Evolutionary conservation across 2,888 invertebrate genomes (phyloP).

Genomic region (Pseudococcus longispinus): DNA sequence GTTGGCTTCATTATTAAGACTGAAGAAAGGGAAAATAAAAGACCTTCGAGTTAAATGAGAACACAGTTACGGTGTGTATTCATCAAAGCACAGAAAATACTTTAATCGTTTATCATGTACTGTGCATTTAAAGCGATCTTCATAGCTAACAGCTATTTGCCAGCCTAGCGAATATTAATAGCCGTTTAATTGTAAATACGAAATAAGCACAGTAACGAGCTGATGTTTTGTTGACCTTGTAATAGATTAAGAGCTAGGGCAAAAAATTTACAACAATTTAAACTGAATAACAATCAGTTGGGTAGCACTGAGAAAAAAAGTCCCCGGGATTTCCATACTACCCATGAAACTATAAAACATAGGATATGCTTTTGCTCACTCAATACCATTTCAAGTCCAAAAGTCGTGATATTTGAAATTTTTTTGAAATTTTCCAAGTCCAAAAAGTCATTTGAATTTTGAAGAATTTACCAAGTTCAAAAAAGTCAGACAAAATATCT

Average conservation of each 20-base stretch:
- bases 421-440: no score
- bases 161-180: conserved; percentile 34
- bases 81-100: conserved; percentile 44
- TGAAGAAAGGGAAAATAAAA: conserved; percentile 8
- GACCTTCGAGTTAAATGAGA: conserved; percentile 4
- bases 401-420: no score
- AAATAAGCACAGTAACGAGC: not conserved
- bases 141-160: conserved; percentile 26
- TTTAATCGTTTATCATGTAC: conserved; percentile 13
- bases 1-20: not conserved
- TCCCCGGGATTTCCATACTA: no score
- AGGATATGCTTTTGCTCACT: no score
- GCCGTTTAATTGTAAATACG: conserved; percentile 33
- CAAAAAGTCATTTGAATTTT: no score
- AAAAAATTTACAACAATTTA: not conserved
- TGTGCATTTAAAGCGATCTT: conserved; percentile 19
- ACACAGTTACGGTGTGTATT: not conserved
- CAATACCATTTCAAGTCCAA: no score
- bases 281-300: no score
- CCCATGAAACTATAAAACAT: no score
- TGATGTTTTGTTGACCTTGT: not conserved
- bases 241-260: not conserved
- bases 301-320: no score
- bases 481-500: no score
- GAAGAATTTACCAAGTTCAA: no score